Conservation (phyloP, 1,140 invertebrate genomes). For the Ips nitidus region DNA sequence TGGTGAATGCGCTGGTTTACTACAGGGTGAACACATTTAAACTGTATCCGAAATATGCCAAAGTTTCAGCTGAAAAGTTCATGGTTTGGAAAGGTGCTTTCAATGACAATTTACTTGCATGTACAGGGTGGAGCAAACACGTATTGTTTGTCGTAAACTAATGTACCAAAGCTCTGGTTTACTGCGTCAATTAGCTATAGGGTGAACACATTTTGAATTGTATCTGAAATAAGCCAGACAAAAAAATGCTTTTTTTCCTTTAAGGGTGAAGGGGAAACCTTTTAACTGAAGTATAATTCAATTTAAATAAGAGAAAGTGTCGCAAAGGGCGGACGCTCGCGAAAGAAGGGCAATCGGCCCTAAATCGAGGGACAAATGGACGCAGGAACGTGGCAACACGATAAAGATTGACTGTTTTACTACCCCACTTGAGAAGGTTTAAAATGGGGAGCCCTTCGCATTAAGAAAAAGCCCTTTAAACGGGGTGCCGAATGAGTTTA, state of each 20-base stretch:
- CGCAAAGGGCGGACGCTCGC: constrained; percentile 38
- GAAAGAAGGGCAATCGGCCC: constrained; percentile 45
- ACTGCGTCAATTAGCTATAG: not conserved
- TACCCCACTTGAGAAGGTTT: constrained; percentile 40
- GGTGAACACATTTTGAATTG: too few species aligned
- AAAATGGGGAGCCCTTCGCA: constrained; percentile 27
- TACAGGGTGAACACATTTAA: too few species aligned
- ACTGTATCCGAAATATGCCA: too few species aligned
- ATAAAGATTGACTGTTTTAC: constrained; percentile 51
- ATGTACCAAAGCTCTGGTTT: not conserved
- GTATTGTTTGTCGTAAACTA: too few species aligned
- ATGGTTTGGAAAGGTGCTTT: too few species aligned
- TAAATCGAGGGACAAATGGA: constrained; percentile 40
- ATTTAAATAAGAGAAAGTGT: constrained; percentile 53
- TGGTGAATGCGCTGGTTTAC: not conserved
- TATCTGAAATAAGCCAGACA: too few species aligned
- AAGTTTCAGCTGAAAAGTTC: too few species aligned
- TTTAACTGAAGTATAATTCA: constrained; percentile 51
- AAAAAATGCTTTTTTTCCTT: too few species aligned
- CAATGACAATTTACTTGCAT: too few species aligned
- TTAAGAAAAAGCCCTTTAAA: constrained; percentile 28
- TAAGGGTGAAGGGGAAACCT: constrained; percentile 30
- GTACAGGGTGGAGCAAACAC: too few species aligned
- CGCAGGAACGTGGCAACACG: constrained; percentile 47
- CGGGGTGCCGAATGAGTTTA: constrained; percentile 33